Base-by-base conservation (phyloP, 2,888 invertebrate species). In the Myopa testacea region DNA sequence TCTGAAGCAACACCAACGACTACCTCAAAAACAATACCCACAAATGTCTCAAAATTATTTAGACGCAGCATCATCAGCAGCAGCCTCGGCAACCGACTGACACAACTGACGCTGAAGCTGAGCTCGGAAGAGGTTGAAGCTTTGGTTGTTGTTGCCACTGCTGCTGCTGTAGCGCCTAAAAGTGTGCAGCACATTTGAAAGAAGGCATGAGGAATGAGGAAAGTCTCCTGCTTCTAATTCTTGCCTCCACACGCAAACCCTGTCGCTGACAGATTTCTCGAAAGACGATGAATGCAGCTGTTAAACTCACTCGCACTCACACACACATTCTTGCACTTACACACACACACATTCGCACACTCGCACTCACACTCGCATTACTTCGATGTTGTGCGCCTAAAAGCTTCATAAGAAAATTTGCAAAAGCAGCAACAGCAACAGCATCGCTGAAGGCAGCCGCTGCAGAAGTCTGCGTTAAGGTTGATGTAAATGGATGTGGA, bases 371-470 rank as follows among this genome's bases (percentile, higher is more conserved):
- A 58, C 58, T 50, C 71, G 74, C 26, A 73, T 34, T 40, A 68
- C 60, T 52, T 52, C 45, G 19, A 69, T 62, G 68, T 52, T 58
- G 52, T 76, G 85, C 82, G 83, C 86, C 86, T 86, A 86, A 86
- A 84, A 86, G 83, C 81, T 86, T 86, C 85, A 83, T 84, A 85
- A 86, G 86, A 85, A 86, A 86, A 84, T 86, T 86, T 86, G 81
- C 83, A 85, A n/a, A 62, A 40, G 60, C 45, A 26, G 40, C 5
- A n/a, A n/a, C 55, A 55, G 10, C 55, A 10, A n/a, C 1, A 55
- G 10, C 55, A 12, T 14, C 14, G 55, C n/a, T 5, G 55, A 55
- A 10, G 55, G 55, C 50, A 55, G 45, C 50, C n/a, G 63, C 8
- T 1, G 26, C 63, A 26, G 65, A 5, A 3, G 45, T 45, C 68